Percentiles rank a stretch among this genome's conserved stretches.
phyloP scores from a whole-genome alignment of 2,113 vertebrate genomes.

The human region DNA sequence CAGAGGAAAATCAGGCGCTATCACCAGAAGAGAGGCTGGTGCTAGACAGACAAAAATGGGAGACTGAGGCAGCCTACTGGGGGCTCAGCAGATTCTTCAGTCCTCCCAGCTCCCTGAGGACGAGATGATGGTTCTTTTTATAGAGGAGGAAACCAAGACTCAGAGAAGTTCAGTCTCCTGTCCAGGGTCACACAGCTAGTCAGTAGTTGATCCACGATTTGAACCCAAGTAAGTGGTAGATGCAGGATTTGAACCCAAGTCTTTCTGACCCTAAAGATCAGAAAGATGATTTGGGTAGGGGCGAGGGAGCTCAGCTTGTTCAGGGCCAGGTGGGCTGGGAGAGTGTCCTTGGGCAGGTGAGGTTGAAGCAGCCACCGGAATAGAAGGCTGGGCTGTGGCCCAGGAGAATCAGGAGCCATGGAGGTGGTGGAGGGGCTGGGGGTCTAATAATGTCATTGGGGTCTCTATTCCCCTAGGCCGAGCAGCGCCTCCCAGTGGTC shows the following conservation, averaged over 20 bases:
- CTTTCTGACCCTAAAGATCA: neutral
- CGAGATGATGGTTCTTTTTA: neutral
- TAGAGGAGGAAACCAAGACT: neutral
- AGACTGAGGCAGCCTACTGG: neutral
- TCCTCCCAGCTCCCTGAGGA: neutral
- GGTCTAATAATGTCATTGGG: neutral
- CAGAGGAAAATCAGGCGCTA: neutral
- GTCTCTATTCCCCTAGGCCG: slow-evolving; percentile 65
- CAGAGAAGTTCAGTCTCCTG: neutral
- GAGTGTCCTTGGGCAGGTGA: neutral
- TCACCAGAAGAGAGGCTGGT: neutral
- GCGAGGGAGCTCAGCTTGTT: neutral
- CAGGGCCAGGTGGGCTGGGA: neutral
- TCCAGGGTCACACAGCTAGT: neutral
- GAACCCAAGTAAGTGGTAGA: neutral
- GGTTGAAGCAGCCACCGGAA: neutral
- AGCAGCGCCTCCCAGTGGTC: slow-evolving; percentile 87
- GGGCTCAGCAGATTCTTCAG: neutral
- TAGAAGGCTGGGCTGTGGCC: neutral
- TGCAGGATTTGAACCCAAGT: neutral
- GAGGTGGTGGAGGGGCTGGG: neutral
- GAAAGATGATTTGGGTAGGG: neutral
- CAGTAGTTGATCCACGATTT: neutral
- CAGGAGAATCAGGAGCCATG: neutral
- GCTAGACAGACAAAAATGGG: neutral